A percentile compares a stretch with the other conserved stretches of the same genome.
Conservation (phyloP, 1,140 invertebrate species). For the Drosophila repleta region DNA sequence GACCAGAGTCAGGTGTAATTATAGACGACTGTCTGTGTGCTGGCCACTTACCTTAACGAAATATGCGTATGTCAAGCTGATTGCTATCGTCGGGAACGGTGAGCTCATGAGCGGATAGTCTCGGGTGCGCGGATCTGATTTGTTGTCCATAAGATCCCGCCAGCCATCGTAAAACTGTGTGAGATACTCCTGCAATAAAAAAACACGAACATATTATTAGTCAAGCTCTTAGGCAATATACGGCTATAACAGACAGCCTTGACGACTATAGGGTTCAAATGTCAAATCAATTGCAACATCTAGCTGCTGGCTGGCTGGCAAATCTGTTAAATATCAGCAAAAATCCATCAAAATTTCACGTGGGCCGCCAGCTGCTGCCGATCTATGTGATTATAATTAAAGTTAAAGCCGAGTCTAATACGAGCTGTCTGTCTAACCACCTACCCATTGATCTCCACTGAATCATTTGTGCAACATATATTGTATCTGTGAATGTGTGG, state of each 20-base stretch:
- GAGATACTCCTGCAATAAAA: slow-evolving; percentile 81
- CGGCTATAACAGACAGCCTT: neutral
- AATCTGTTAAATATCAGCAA: neutral
- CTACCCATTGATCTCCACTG: slow-evolving; percentile 37
- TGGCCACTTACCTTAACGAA: slow-evolving; percentile 88
- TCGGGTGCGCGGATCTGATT: slow-evolving; percentile 91
- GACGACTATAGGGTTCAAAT: slow-evolving; percentile 44
- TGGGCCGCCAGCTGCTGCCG: neutral
- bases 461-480: slow-evolving; percentile 50
- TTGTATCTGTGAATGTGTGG: neutral
- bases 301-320: neutral
- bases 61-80: slow-evolving; percentile 91
- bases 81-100: slow-evolving; percentile 90
- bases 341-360: neutral
- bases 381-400: slow-evolving; percentile 33
- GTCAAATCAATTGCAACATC: slow-evolving; percentile 66
- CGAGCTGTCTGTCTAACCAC: slow-evolving; percentile 12
- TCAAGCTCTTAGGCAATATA: slow-evolving; percentile 26
- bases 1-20: slow-evolving; percentile 13
- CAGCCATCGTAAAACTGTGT: slow-evolving; percentile 85
- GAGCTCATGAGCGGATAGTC: slow-evolving; percentile 93
- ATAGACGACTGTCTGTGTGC: slow-evolving; percentile 20
- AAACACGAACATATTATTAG: slow-evolving; percentile 29
- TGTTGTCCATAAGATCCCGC: slow-evolving; percentile 89
- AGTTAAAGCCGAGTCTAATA: slow-evolving; percentile 44